Conservation (phyloP, 2,888 invertebrate genomes). For the Xestia xanthographa region DNA sequence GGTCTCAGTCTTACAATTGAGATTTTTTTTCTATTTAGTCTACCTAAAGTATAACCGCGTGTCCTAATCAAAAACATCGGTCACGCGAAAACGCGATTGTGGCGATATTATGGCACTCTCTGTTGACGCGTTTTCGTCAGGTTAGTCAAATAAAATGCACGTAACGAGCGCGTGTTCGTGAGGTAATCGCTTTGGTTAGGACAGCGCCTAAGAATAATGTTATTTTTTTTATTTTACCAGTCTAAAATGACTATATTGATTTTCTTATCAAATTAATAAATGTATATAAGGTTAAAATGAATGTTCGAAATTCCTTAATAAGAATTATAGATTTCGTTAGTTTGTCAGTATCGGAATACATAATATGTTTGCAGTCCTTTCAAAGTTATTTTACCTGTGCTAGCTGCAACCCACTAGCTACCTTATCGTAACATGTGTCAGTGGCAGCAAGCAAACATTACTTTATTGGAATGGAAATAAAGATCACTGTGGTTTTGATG, state of each 20-base stretch:
- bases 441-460: neutral
- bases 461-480: neutral
- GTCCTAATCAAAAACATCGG: neutral
- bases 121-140: neutral
- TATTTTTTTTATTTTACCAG: slow-evolving; percentile 16
- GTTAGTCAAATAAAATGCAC: neutral
- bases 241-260: slow-evolving; percentile 17
- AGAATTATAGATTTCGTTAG: neutral
- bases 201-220: neutral
- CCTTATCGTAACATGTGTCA: no score
- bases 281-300: neutral
- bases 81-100: neutral
- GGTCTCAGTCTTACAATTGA: slow-evolving; percentile 22
- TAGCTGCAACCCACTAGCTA: neutral
- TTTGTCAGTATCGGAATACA: neutral
- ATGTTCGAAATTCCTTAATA: neutral
- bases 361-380: neutral
- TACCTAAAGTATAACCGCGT: neutral
- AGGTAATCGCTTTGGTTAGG: neutral
- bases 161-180: neutral
- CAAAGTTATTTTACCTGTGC: neutral
- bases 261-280: neutral
- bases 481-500: neutral
- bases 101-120: neutral
- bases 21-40: neutral